phyloP scores from a whole-genome alignment of 2,888 invertebrate genomes.

The Cordilura impudica region DNA sequence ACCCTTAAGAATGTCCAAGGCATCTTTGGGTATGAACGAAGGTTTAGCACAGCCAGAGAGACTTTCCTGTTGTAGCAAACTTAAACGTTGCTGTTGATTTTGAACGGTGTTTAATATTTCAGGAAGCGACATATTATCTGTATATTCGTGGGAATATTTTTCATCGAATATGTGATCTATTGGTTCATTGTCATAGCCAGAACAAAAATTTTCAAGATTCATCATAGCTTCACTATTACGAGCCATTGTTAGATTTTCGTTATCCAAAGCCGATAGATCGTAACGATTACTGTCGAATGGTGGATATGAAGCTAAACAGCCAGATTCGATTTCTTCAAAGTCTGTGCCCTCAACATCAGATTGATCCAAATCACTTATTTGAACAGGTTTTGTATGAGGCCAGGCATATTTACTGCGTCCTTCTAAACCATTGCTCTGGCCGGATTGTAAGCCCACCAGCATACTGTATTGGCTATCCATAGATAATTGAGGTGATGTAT shows the following conservation, averaged over 20 bases:
- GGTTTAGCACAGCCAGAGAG: constrained; percentile 39
- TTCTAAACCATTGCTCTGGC: constrained; percentile 69
- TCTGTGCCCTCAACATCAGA: constrained; percentile 69
- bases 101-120: constrained; percentile 68
- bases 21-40: neutral
- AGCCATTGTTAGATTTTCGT: constrained; percentile 35
- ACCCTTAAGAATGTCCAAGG: constrained; percentile 20
- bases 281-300: constrained; percentile 64
- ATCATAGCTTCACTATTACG: constrained; percentile 46
- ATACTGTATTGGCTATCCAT: constrained; percentile 74
- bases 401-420: constrained; percentile 72
- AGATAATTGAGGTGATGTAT: constrained; percentile 68
- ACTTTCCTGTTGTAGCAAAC: constrained; percentile 65
- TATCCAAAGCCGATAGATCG: constrained; percentile 60
- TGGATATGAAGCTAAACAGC: constrained; percentile 68
- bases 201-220: constrained; percentile 67
- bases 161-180: constrained; percentile 72
- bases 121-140: neutral
- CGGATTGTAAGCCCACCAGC: constrained; percentile 72
- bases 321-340: constrained; percentile 67
- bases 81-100: constrained; percentile 68
- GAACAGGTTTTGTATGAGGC: constrained; percentile 66
- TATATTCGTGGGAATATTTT: neutral
- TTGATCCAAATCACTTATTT: constrained; percentile 70
- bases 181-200: constrained; percentile 71